Conservation (phyloP, 2,888 invertebrate genomes). For the Athrips mouffetella region DNA sequence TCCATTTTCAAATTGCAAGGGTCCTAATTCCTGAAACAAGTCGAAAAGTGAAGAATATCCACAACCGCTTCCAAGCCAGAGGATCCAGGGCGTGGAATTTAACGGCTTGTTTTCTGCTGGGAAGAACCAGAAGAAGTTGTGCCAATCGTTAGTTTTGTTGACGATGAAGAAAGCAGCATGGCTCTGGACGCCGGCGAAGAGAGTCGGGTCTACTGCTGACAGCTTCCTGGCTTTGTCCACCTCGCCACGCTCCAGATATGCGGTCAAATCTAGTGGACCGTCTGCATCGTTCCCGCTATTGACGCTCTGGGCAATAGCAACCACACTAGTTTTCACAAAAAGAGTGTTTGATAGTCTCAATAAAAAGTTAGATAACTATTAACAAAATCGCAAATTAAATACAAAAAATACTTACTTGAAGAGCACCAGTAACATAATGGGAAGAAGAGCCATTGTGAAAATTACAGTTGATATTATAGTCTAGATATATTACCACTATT, state of each 20-base stretch:
- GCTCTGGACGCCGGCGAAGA: constrained; percentile 45
- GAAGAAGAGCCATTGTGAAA: no score
- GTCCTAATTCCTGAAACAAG: constrained; percentile 45
- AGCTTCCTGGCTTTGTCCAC: constrained; percentile 27
- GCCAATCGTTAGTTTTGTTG: constrained; percentile 81
- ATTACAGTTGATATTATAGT: no score
- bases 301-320: background rate
- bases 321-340: no score
- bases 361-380: no score
- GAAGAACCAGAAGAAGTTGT: constrained; percentile 90
- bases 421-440: no score
- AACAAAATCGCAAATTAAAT: no score
- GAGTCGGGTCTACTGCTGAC: constrained; percentile 34
- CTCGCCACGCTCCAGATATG: constrained; percentile 30
- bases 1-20: constrained; percentile 18
- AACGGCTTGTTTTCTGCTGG: constrained; percentile 55
- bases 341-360: no score
- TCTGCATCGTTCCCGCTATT: background rate
- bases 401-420: no score
- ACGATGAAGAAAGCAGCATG: constrained; percentile 79
- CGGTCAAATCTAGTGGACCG: constrained; percentile 24
- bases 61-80: constrained; percentile 92
- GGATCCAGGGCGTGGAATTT: constrained; percentile 78
- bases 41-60: constrained; percentile 78
- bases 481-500: no score